Base-by-base conservation (phyloP, 2,797 vertebrate genomes). In the Eulemur rubriventer region DNA sequence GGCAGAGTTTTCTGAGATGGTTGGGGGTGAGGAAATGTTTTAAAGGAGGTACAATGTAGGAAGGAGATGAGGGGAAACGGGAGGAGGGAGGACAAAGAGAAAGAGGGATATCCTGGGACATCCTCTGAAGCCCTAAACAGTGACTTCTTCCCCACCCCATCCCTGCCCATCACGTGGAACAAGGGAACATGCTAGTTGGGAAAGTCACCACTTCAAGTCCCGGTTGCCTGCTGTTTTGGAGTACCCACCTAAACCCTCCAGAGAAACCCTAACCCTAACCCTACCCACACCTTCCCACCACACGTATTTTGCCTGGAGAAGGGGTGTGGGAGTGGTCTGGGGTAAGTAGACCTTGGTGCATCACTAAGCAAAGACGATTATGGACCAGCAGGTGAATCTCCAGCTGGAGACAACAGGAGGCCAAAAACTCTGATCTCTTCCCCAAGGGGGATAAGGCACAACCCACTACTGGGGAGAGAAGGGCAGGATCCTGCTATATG, bases 1-100 rank as follows among this genome's bases (percentile, higher is more conserved):
- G 38, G 22, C 10, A 90, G 43, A 78, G 57, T 65, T 95, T 95
- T 94, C 76, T 82, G 78, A 89, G 90, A 88, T 76, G 65, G 22
- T 57, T 76, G 4, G 30, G 26, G 13, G 50, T 41, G 11, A 91
- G 7, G 35, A 52, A 91, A 76, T 76, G 30, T 67, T 94, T 70
- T 50, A 65, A 94, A 97, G 48, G 26, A 89, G 80, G 22, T 83
- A 73, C 7, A 89, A 63, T 28, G 7, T 28, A 55, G 48, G 75
- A 46, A 82, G 18, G 81, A 52, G 59, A 63, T 43, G 28, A 12
- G 28, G 94, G n/a, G 50, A 17, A 28, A 33, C 11, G 6, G 28
- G 17, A 26, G 5, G 3, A 70, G 14, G n/a, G 6, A 46, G 13
- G 72, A n/a, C 6, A 80, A 46, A 63, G 14, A 72, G 43, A 85